Base-by-base conservation (phyloP, 2,797 vertebrate species). In the Molossus alvarezi region DNA sequence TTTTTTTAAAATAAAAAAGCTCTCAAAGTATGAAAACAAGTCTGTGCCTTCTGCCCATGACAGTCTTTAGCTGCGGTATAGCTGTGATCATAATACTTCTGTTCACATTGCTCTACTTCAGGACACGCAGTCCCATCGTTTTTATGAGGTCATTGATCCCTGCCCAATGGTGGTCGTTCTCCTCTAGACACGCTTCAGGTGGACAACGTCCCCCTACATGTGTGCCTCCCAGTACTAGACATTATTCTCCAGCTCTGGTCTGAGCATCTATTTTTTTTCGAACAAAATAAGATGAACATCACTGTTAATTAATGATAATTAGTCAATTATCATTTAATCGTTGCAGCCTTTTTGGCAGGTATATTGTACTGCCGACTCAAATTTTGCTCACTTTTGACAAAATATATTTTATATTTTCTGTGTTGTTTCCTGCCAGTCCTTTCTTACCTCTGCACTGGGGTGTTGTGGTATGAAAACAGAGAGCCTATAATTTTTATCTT, bases 391-490 rank as follows among this genome's bases (percentile, higher is more conserved):
- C 17, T 64, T 77, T 71, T 27, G 3, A 67, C 9, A 83, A 64
- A 72, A 80, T 29, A 17, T 65, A 29, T 93, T 85, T 94, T 57
- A 41, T 77, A 83, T 92, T 86, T 84, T 80, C 4, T 2, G 15
- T 48, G 25, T 33, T 53, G 65, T 89, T 93, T 71, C 45, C n/a
- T 88, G 15, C 37, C 48, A 82, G 1, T 9, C 20, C 0, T 85
- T 91, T 41, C 45, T 51, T 20, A 27, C 37, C 7, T 60, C 65
- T 60, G 1, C 1, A 67, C 10, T n/a, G 33, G 25, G 71, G 14
- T 60, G 65, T 29, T 83, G 14, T 18, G 33, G 0, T 21, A 71
- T 75, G n/a, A 75, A 87, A 84, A 73, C 12, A 25, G 60, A 67
- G 62, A 37, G 0, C 1, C 5, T 87, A 25, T 1, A 12, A 3